Evolutionary conservation across 1,140 invertebrate genomes (phyloP).

Genomic region (Vanessa atalanta): DNA sequence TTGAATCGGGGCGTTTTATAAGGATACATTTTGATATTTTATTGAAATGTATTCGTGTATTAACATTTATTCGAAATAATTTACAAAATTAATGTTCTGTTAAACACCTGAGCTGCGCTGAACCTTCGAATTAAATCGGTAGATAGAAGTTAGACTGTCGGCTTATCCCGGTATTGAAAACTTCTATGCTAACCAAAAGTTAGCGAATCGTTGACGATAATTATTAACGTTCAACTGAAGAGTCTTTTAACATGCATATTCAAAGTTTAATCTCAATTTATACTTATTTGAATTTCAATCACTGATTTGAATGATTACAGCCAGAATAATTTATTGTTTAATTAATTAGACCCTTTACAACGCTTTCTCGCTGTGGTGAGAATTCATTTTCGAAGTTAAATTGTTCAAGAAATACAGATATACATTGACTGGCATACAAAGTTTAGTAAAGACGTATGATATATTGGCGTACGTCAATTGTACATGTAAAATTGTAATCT

Average conservation of each 20-base stretch:
- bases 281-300: conserved; percentile 5
- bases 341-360: conserved; percentile 1
- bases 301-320: conserved; percentile 1
- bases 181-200: background rate
- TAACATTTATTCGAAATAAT: background rate
- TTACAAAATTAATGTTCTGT: too few relatives aligned
- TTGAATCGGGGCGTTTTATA: too few relatives aligned
- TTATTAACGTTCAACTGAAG: background rate
- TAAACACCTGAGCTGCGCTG: too few relatives aligned
- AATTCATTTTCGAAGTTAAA: background rate
- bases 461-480: too few relatives aligned
- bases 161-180: background rate
- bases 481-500: too few relatives aligned
- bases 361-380: conserved; percentile 79
- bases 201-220: background rate
- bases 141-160: background rate
- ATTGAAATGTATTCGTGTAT: background rate
- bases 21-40: too few relatives aligned
- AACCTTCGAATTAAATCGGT: too few relatives aligned
- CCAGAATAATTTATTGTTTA: conserved; percentile 6
- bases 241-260: conserved; percentile 5
- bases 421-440: too few relatives aligned
- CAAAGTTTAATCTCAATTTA: conserved; percentile 9
- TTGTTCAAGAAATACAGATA: background rate
- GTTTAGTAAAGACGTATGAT: too few relatives aligned